Evolutionary conservation across 53 echinoderm and acorn worm species (phyloP).

Genomic region (Paracentrotus lividus): DNA sequence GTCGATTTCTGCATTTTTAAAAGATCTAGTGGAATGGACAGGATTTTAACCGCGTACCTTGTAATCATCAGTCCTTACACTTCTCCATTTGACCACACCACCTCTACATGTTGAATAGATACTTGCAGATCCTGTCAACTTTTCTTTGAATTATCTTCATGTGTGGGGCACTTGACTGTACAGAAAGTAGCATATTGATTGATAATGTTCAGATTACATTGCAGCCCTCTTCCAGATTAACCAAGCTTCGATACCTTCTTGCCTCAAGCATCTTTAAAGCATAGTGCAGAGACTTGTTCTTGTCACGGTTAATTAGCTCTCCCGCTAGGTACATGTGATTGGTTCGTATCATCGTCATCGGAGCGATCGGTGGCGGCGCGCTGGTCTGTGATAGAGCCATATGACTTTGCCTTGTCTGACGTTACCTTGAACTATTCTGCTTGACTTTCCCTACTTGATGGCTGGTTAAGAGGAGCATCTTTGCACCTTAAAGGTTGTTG

Average conservation of each 20-base stretch:
- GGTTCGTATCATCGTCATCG: neutral
- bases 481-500: neutral
- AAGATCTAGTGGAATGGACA: too few relatives aligned
- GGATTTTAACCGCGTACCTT: too few relatives aligned
- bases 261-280: neutral
- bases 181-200: neutral
- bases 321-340: conserved; percentile 28
- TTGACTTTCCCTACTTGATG: conserved; percentile 22
- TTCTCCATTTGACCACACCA: too few relatives aligned
- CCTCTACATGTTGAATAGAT: too few relatives aligned
- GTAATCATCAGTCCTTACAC: too few relatives aligned
- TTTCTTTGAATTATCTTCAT: neutral
- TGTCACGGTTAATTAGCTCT: conserved; percentile 27
- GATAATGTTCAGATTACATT: neutral
- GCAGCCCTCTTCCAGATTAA: neutral
- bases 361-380: neutral
- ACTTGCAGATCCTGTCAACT: neutral
- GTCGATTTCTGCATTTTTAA: too few relatives aligned
- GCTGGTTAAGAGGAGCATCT: neutral
- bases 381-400: conserved; percentile 39
- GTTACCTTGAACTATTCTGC: conserved; percentile 26
- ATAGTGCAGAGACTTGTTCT: conserved; percentile 42
- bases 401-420: neutral
- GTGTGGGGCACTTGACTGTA: neutral
- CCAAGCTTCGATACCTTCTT: neutral